These are phyloP conservation scores for Hyalella azteca DNA, from an alignment of 2,888 invertebrate species.

Conservation along the genomic window DNA sequence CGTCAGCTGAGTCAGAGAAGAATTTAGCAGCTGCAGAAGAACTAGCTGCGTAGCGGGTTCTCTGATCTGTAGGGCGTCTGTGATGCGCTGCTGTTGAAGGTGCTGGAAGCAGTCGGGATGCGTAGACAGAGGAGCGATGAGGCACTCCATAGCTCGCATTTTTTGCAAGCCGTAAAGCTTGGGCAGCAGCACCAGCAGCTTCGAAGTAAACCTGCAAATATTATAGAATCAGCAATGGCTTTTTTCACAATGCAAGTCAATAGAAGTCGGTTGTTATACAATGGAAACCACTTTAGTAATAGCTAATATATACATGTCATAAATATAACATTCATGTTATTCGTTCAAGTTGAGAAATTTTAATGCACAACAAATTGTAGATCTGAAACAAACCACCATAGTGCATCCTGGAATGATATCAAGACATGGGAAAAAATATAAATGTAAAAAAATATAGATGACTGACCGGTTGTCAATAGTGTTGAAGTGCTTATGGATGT, in stretches of 20 bases:
- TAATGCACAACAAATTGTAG: too few species aligned
- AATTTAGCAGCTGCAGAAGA: slow-evolving; percentile 47
- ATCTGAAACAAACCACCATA: too few species aligned
- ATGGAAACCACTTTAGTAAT: too few species aligned
- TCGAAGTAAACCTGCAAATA: slow-evolving; percentile 52
- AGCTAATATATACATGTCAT: too few species aligned
- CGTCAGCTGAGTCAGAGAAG: slow-evolving; percentile 41
- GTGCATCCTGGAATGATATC: too few species aligned
- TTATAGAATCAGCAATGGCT: too few species aligned
- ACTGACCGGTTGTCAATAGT: slow-evolving; percentile 42
- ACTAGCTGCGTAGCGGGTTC: slow-evolving; percentile 52
- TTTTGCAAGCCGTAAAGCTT: slow-evolving; percentile 51
- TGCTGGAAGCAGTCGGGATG: slow-evolving; percentile 49
- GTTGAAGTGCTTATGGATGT: slow-evolving; percentile 52
- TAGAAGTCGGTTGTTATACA: too few species aligned
- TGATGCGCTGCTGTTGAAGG: slow-evolving; percentile 58
- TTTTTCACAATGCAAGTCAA: too few species aligned
- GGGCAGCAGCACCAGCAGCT: slow-evolving; percentile 50
- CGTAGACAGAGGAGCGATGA: slow-evolving; percentile 39
- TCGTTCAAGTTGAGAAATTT: too few species aligned
- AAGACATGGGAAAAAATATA: not conserved
- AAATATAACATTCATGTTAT: too few species aligned
- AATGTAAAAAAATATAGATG: not conserved
- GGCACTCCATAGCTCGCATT: slow-evolving; percentile 47
- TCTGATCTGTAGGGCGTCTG: slow-evolving; percentile 60